These are phyloP conservation scores for Paragorgia papillata DNA, from an alignment of 92 coral and sea anemone genomes.

Conservation along the genomic window DNA sequence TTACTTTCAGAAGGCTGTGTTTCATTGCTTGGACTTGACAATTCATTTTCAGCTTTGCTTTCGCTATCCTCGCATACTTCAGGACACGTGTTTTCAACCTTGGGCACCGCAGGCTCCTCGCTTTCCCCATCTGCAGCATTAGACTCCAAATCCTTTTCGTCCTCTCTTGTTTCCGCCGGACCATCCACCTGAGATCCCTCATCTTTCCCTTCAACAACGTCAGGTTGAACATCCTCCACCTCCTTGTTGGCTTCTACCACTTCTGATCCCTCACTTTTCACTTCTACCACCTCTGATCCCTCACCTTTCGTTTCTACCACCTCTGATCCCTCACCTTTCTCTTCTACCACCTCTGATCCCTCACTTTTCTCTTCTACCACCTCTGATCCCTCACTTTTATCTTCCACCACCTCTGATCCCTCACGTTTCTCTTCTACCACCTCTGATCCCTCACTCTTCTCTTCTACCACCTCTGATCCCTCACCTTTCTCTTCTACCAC, in stretches of 20 bases:
- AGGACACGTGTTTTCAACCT: background rate
- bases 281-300: conserved; percentile 3
- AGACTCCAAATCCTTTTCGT: background rate
- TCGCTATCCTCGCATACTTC: background rate
- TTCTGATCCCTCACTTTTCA: background rate
- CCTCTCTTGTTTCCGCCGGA: background rate
- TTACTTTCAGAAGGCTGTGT: background rate
- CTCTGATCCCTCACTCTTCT: conserved; percentile 1
- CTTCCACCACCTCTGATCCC: background rate
- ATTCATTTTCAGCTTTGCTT: background rate
- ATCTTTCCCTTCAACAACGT: background rate
- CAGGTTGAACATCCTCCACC: background rate
- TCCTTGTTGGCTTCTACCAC: too few relatives aligned
- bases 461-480: conserved; percentile 14
- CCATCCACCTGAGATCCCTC: conserved; percentile 6
- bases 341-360: background rate
- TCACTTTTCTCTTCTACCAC: background rate
- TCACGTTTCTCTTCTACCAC: background rate
- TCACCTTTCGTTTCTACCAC: background rate
- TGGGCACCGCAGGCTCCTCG: background rate
- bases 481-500: background rate
- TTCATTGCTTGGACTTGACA: background rate
- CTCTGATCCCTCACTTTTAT: background rate
- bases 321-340: conserved; percentile 1
- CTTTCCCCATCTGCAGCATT: background rate